phyloP scores from a whole-genome alignment of 2,113 vertebrate species.

The Progne subis region DNA sequence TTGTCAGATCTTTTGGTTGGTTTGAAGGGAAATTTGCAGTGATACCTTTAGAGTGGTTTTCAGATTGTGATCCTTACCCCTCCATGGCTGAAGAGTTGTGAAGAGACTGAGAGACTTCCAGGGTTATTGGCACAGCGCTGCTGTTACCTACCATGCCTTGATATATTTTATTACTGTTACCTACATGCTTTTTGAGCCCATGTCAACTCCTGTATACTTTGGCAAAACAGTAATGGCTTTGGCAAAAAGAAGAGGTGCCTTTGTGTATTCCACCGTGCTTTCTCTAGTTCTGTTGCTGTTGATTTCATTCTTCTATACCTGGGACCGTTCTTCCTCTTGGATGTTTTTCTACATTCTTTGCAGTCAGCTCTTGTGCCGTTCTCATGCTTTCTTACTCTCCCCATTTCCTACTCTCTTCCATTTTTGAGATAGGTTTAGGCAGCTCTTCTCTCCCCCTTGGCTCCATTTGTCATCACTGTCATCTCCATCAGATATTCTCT shows the following conservation, averaged over 20 bases:
- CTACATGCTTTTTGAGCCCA: not conserved
- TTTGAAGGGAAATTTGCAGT: not conserved
- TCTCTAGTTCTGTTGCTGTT: not conserved
- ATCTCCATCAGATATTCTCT: not conserved
- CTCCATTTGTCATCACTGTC: not conserved
- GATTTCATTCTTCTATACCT: not conserved
- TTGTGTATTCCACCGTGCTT: fast-evolving
- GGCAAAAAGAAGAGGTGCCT: not conserved
- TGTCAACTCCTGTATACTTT: not conserved
- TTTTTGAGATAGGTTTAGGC: not conserved
- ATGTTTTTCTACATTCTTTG: not conserved
- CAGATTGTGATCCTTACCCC: not conserved
- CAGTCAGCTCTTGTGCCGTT: not conserved
- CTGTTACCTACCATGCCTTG: not conserved
- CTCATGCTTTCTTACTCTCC: not conserved
- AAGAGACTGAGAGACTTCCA: not conserved
- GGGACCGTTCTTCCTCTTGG: not conserved
- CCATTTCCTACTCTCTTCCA: not conserved
- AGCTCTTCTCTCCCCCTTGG: not conserved
- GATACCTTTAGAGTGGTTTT: not conserved
- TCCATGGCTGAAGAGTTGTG: not conserved
- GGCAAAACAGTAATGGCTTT: not conserved
- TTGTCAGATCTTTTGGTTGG: not conserved
- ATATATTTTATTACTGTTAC: not conserved
- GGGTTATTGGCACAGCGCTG: not conserved